Base-by-base conservation (phyloP, 2,113 vertebrate genomes). In the Scatophagus argus region DNA sequence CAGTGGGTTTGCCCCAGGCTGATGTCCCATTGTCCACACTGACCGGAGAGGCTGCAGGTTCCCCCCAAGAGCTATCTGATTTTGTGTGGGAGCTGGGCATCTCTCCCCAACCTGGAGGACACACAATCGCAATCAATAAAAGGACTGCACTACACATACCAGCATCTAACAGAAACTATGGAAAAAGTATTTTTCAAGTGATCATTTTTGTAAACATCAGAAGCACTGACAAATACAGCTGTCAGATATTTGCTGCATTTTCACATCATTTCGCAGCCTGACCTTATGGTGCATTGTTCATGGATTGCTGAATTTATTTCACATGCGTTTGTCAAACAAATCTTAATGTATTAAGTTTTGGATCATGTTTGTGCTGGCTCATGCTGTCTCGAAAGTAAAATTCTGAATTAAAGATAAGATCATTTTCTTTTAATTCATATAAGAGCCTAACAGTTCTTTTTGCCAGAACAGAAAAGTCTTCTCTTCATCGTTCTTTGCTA, bases 11-110 rank as follows among this genome's bases (percentile, higher is more conserved):
- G 65, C 96, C 96, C 98, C 98, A 99, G 0, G 98, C 95, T 1
- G 97, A 96, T 9, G 98, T 99, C 88, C 98, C 98, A 31, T 98
- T 99, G 90, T 99, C 98, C 67, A 97, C 92, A 69, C 94, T 93
- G 92, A 95, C 89, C 9, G 96, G 93, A 47, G 97, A 92, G 59
- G 96, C 92, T 13, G 94, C 88, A 16, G 94, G 90, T 70, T 98
- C 97, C 77, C 96, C 96, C 98, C 98, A 99, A 4, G 97, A 95
- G 90, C 91, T 95, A 80, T 98, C 98, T 1, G 94, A 89, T 94
- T 99, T 99, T 51, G 95, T 65, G 79, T 97, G 96, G 76, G 97
- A 93, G 87, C 88, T 94, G 74, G 96, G 93, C 92, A 95, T 91
- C 21, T 99, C 98, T 89, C 96, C 96, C 98, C 98, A 99, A 90